Evolutionary conservation across 2,113 vertebrate genomes (phyloP).

Genomic region (Alectura lathami): DNA sequence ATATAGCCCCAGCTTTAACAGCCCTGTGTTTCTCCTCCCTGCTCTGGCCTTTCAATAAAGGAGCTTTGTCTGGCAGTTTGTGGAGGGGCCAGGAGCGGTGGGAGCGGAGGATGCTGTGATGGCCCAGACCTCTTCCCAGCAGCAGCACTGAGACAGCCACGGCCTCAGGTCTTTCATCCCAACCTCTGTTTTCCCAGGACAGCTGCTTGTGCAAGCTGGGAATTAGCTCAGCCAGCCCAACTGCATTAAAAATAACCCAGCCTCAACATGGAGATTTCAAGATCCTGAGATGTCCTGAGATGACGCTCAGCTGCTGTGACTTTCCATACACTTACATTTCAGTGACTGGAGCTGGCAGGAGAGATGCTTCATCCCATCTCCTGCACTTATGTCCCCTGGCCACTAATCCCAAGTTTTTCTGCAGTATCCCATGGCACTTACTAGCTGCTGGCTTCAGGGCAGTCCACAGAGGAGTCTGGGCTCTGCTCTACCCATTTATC

Average conservation of each 20-base stretch:
- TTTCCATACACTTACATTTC: background rate
- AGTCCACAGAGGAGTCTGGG: background rate
- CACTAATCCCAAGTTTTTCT: background rate
- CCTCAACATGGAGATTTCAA: background rate
- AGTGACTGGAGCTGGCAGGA: background rate
- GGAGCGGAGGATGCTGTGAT: background rate
- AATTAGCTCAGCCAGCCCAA: background rate
- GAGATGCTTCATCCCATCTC: background rate
- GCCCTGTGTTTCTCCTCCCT: background rate
- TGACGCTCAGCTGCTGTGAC: background rate
- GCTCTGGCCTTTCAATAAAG: background rate
- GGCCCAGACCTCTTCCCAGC: background rate
- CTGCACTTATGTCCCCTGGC: background rate
- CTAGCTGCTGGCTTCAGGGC: fast-evolving
- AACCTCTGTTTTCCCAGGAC: background rate
- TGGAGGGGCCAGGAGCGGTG: background rate
- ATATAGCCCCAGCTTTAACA: background rate
- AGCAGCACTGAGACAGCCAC: background rate
- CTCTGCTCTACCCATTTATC: background rate
- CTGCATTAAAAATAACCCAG: background rate
- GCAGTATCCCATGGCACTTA: background rate
- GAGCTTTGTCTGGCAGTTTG: background rate
- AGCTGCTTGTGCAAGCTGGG: fast-evolving
- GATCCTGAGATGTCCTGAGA: background rate
- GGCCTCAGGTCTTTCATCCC: background rate